Evolutionary conservation across 2,797 vertebrate genomes (phyloP), one percentile per base, ranked within the genome.

Genomic region (Allenopithecus nigroviridis): DNA sequence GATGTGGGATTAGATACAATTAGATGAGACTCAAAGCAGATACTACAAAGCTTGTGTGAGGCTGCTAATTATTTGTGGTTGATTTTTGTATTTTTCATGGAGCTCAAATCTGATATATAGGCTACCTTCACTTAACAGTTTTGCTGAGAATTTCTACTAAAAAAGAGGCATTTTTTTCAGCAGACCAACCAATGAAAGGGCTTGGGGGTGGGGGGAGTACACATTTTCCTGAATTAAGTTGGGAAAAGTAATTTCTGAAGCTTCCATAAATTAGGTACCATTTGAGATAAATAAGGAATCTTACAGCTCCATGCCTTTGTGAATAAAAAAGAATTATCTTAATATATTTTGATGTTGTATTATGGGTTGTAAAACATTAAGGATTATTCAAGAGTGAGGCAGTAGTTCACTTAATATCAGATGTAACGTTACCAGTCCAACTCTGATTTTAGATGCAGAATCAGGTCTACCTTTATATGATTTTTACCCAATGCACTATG

Each of bases 1-100:
- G 81, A 70, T 76, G n/a, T 80, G 80, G 85, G 84, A 95, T 84
- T 90, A 89, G 94, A 43, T 26, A 30, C 46, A 72, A 90, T 76
- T 41, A 96, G 46, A n/a, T 33, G 13, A 70, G 61, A 24, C 48
- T 28, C 68, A 76, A 24, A 78, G 72, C 2, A 64, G 50, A 39
- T 59, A 50, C 57, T 33, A 53, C 68, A 50, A 21, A 75, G 50
- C 55, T 30, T 43, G 59, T 28, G 28, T 68, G 28, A 57, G 6
- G 8, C 57, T 64, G 79, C 57, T 84, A 70, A 94, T 79, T 86
- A 68, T 30, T 46, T 16, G 41, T 48, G 50, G 39, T n/a, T 48
- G 39, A 30, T 24, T 87, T 89, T 46, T 43, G 12, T 50, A 17
- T 14, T 91, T 78, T 90, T 89, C n/a, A 41, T 61, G 36, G 19